Base-by-base conservation (phyloP, 2,888 invertebrate genomes). In the Limnephilus marmoratus region DNA sequence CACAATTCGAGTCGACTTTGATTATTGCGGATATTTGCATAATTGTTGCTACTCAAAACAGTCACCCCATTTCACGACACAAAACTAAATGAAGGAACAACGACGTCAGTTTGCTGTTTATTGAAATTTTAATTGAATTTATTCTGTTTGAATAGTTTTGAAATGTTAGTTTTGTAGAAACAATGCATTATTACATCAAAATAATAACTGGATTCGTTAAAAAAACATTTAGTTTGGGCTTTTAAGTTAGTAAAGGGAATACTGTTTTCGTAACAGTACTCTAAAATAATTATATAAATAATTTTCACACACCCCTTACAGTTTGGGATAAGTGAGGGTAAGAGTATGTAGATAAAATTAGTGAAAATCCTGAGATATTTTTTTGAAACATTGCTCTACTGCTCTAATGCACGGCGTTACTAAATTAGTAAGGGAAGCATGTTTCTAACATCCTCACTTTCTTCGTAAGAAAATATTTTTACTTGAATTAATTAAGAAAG, bases 401-500 rank as follows among this genome's bases (percentile, higher is more conserved):
- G n/a, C n/a, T n/a, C n/a, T 68, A 68, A 68, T 68, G 68, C 68
- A 68, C 68, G 68, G 68, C 68, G 68, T 68, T 68, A 68, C 31
- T 82, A 34, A 82, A 82, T 82, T 82, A 82, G 82, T 82, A 82
- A 82, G 18, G 34, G 34, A 34, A 82, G 82, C 82, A 82, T 82
- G 82, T 82, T 82, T 34, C 82, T 34, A 34, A 82, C 82, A 82
- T 82, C 82, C 82, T 82, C 82, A 34, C 82, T 82, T 82, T 34
- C 82, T 82, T 34, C 24, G 68, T 86, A 86, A 29, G 37, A 45
- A 86, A 45, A 45, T 45, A 86, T 86, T 86, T 86, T 86, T 41
- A 45, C 49, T 81, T 81, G 68, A 81, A 68, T 90, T 90, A 90
- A 90, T 90, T 90, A 90, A 90, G 81, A 24, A 41, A 81, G 80